These are phyloP conservation scores for Callaeas wilsoni DNA, from an alignment of 2,113 vertebrate species.

Conservation along the genomic window DNA sequence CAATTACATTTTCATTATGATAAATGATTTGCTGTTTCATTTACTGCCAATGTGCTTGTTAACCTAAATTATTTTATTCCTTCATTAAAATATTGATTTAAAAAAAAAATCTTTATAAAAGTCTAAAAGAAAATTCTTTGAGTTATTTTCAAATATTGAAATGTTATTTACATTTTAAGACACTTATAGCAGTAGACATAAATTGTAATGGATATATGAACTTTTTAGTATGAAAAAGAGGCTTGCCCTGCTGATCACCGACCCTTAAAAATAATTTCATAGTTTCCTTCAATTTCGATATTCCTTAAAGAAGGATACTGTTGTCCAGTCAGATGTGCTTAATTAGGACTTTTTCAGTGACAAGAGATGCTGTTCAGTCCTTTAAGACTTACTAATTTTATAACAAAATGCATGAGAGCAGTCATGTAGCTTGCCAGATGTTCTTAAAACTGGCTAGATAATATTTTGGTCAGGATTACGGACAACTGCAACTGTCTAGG, in stretches of 20 bases:
- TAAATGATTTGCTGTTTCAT: background rate
- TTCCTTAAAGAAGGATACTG: background rate
- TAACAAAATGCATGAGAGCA: background rate
- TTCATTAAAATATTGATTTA: background rate
- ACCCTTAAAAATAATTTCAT: background rate
- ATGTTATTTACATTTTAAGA: background rate
- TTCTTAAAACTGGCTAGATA: background rate
- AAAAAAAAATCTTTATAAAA: background rate
- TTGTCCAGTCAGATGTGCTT: background rate
- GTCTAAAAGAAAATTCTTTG: background rate
- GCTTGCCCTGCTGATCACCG: background rate
- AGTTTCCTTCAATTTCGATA: background rate
- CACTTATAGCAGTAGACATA: background rate
- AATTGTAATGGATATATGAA: background rate
- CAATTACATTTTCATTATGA: background rate
- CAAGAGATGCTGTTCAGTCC: background rate
- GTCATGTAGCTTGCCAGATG: background rate
- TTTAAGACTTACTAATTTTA: slow-evolving; percentile 7
- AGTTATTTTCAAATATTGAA: background rate
- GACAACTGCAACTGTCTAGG: background rate
- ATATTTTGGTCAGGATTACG: background rate
- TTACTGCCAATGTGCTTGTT: background rate
- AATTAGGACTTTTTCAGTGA: background rate
- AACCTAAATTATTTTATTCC: background rate
- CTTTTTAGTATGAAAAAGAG: background rate